Percentiles rank a stretch among this genome's conserved stretches.
phyloP scores from a whole-genome alignment of 2,888 invertebrate genomes.

The Drosophila buzzatii region DNA sequence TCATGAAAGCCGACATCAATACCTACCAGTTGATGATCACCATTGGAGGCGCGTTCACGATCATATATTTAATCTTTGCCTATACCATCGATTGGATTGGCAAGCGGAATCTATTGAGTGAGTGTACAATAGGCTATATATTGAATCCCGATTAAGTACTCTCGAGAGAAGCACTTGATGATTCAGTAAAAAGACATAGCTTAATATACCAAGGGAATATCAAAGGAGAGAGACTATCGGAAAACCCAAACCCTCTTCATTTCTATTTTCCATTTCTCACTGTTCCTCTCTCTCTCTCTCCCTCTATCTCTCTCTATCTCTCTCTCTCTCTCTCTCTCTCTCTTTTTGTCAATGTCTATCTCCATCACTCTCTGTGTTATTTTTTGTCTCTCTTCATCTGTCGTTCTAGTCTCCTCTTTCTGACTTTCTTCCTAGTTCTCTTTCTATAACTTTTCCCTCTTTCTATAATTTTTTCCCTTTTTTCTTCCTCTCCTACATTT shows the following conservation, averaged over 20 bases:
- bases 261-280: neutral
- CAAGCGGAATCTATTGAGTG: constrained; percentile 87
- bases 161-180: too few relatives aligned
- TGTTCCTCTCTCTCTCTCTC: neutral
- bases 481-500: neutral
- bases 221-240: neutral
- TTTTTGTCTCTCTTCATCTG: neutral
- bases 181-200: too few relatives aligned
- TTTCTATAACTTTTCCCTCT: too few relatives aligned
- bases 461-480: too few relatives aligned
- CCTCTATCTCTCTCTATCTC: too few relatives aligned
- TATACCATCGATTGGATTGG: constrained; percentile 87
- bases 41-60: constrained; percentile 88
- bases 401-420: neutral
- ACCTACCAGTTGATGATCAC: constrained; percentile 89
- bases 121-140: constrained; percentile 49
- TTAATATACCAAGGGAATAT: neutral
- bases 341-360: neutral
- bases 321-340: neutral
- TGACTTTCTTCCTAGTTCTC: too few relatives aligned
- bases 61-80: constrained; percentile 89
- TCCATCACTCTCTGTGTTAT: too few relatives aligned
- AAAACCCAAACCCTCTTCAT: neutral
- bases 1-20: constrained; percentile 87
- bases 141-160: too few relatives aligned